Base-by-base conservation (phyloP, 2,888 invertebrate species). In the Acanthosepion pharaonis region DNA sequence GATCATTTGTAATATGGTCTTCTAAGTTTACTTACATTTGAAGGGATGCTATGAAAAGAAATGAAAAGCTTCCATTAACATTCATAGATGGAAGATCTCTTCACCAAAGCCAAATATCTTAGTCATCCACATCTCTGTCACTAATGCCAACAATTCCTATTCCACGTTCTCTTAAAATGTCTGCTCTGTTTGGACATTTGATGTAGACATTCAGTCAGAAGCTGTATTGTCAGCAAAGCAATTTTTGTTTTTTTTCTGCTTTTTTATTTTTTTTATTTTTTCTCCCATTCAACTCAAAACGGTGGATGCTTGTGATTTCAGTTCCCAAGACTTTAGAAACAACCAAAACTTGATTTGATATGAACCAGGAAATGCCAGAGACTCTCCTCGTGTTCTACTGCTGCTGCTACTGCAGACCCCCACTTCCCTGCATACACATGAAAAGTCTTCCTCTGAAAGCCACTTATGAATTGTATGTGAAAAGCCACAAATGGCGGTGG, bases 291-390 rank as follows among this genome's bases (percentile, higher is more conserved):
- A 78, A 78, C 78, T n/a, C n/a, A 78, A 78, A 78, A 78, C 6
- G n/a, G 23, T 64, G 64, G 78, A 78, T n/a, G 9, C n/a, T 78
- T n/a, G 78, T 78, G 78, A 78, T 78, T 78, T n/a, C n/a, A 78
- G 78, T 11, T 78, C n/a, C 15, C n/a, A 11, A 78, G n/a, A n/a
- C 78, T 33, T 78, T 78, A 78, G n/a, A 78, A 33, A 5, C n/a
- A 33, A 33, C 78, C 78, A n/a, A 78, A 78, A 78, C n/a, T 78
- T 78, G 78, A 78, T 78, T 78, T n/a, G 11, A 78, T 78, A 78
- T 78, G 78, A 78, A 78, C n/a, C 78, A 78, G 78, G 78, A 78
- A 78, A 78, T 78, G 78, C 11, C 78, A 78, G 78, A 78, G 78
- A 78, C 78, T 78, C 78, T 78, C 78, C 78, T 78, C 15, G 20